Evolutionary conservation across 1,140 invertebrate species (phyloP).

Genomic region (Euwallacea similis): DNA sequence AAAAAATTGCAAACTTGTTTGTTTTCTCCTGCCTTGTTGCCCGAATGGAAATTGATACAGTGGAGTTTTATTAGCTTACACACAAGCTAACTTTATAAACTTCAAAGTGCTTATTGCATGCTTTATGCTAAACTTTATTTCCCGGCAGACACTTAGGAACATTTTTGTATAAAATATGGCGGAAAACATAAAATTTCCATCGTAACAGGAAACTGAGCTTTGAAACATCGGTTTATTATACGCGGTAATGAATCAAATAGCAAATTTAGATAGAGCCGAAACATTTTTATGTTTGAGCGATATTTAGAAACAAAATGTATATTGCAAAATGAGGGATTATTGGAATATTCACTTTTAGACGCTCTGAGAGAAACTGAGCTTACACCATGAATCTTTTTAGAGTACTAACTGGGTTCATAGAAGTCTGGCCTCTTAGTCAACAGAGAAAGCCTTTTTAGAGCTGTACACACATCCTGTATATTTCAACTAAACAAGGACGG

Average conservation of each 20-base stretch:
- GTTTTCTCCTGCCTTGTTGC: neutral
- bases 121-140: conserved; percentile 23
- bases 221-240: conserved; percentile 25
- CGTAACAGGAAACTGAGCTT: conserved; percentile 6
- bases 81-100: no score
- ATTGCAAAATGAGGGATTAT: neutral
- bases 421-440: no score
- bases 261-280: conserved; percentile 18
- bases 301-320: conserved; percentile 12
- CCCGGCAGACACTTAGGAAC: conserved; percentile 16
- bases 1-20: neutral
- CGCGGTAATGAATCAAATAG: conserved; percentile 21
- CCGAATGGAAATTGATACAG: neutral
- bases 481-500: no score
- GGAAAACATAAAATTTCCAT: conserved; percentile 21
- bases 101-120: neutral
- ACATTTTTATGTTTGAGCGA: conserved; percentile 2
- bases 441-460: no score
- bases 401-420: no score
- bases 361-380: neutral
- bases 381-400: neutral
- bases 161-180: conserved; percentile 20
- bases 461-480: no score
- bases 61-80: neutral
- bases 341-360: neutral